Evolutionary conservation across 2,113 vertebrate genomes (phyloP), one percentile per base, ranked within the genome.

Genomic region (Pachycephala philippinensis): DNA sequence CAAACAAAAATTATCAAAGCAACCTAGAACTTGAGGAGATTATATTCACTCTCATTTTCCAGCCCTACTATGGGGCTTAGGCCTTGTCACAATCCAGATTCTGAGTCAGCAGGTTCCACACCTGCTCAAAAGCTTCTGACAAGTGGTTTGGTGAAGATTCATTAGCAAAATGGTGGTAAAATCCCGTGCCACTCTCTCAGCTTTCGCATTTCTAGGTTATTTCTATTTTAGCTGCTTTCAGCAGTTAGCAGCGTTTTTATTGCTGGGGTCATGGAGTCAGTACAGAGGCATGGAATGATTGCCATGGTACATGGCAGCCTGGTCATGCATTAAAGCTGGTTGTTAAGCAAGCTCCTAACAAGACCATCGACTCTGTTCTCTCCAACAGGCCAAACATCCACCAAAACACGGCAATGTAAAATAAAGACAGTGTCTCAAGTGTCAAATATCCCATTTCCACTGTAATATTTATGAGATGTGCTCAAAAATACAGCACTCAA

Each of bases 271-370:
- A 72, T 28, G 31, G 7, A 81, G 74, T 35, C 82, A 92, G 80
- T 54, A 26, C n/a, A 59, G 91, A 89, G 53, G 47, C 69, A 54
- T 24, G 40, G 85, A 85, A 61, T 95, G 89, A 97, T 87, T 96
- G 93, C 72, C 72, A 31, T 57, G 77, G 50, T 95, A 93, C 85
- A 83, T 76, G 94, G 85, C 85, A 94, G 76, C 61, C 84, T 93
- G 94, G 52, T 61, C 79, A 49, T 85, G 83, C 96, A 90, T 93
- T 95, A 89, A 89, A 93, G 24, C n/a, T 57, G 39, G 40, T 33
- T 95, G 77, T 94, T 95, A 97, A 93, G 95, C 93, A 95, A 74
- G 54, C 14, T 91, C 21, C 80, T 82, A 90, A 94, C 69, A 91
- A 90, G 79, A 52, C 28, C 7, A 1, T 35, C 49, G 21, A 37